Percentiles rank a stretch among this genome's conserved stretches.
Conservation (phyloP, 1,140 invertebrate genomes). For the Geopemphigus sp. region DNA sequence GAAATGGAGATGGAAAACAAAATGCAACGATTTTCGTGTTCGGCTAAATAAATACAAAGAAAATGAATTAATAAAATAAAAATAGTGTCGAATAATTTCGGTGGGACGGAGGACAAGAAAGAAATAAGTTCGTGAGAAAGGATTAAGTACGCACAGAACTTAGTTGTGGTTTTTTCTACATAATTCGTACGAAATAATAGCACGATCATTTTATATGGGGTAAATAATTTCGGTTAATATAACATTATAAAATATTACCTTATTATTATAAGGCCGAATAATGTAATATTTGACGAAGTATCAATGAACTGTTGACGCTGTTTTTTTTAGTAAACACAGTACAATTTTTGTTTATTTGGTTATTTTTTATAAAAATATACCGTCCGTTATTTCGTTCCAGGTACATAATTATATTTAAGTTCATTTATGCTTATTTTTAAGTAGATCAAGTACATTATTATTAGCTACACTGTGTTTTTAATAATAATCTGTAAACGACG, state of each 20-base stretch:
- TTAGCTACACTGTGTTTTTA: not conserved
- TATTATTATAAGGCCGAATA: no score
- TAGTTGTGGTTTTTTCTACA: not conserved
- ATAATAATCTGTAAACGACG: not conserved
- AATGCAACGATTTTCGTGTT: constrained; percentile 22
- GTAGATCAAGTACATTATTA: not conserved
- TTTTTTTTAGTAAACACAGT: no score
- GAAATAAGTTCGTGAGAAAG: not conserved
- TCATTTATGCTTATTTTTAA: no score
- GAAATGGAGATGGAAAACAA: not conserved
- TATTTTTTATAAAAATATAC: no score
- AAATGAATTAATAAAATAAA: constrained; percentile 24
- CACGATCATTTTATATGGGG: no score
- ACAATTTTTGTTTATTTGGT: no score
- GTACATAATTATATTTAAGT: no score
- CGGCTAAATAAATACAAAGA: not conserved
- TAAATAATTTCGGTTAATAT: not conserved
- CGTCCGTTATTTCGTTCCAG: no score
- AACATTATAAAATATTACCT: not conserved
- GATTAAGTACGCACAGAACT: constrained; percentile 15
- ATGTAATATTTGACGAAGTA: no score
- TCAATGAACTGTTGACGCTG: no score
- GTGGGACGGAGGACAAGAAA: not conserved
- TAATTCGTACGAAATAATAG: not conserved
- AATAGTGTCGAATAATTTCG: not conserved